These are phyloP conservation scores for Oligia fasciuncula DNA, from an alignment of 2,888 invertebrate species.

Conservation along the genomic window DNA sequence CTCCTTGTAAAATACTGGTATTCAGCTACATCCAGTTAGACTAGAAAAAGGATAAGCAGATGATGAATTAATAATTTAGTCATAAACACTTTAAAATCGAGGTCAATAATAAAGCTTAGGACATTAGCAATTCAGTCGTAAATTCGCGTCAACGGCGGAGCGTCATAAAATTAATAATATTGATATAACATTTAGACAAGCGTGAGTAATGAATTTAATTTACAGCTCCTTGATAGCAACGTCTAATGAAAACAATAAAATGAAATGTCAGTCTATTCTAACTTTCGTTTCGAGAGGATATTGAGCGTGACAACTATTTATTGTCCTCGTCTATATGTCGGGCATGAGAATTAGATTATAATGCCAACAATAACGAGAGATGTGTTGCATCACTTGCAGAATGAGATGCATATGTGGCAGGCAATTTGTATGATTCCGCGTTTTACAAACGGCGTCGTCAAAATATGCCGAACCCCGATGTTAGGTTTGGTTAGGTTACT, in stretches of 20 bases:
- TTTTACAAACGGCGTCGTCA: too few species aligned
- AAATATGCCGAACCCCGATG: too few species aligned
- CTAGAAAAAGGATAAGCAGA: too few species aligned
- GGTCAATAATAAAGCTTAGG: slow-evolving; percentile 13
- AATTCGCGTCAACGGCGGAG: slow-evolving; percentile 24
- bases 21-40: too few species aligned
- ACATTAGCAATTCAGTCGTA: slow-evolving; percentile 33
- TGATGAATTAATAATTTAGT: not conserved
- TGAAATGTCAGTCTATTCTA: slow-evolving; percentile 55
- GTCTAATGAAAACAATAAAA: slow-evolving; percentile 41
- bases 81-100: slow-evolving; percentile 18
- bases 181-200: slow-evolving; percentile 39
- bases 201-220: slow-evolving; percentile 40
- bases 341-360: slow-evolving; percentile 17
- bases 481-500: too few species aligned
- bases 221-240: slow-evolving; percentile 30
- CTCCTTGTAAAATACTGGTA: too few species aligned
- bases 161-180: slow-evolving; percentile 40
- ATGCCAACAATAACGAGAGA: slow-evolving; percentile 45
- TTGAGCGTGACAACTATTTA: slow-evolving; percentile 40
- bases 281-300: slow-evolving; percentile 28
- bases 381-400: slow-evolving; percentile 24
- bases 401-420: not conserved
- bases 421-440: too few species aligned
- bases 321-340: slow-evolving; percentile 26